phyloP scores from a whole-genome alignment of 2,888 invertebrate genomes.

The Drosophila siamana region DNA sequence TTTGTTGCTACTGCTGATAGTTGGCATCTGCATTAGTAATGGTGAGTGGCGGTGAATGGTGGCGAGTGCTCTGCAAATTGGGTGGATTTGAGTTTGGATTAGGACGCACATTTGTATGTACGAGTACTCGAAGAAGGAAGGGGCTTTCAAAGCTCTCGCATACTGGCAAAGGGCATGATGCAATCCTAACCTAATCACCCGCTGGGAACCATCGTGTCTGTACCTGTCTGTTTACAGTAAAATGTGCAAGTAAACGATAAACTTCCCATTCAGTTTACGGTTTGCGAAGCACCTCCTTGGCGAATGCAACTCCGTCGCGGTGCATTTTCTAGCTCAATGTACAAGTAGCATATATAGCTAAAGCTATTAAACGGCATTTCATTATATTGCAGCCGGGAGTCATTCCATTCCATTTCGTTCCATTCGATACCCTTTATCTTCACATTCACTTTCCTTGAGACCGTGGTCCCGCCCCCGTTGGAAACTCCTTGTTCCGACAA shows the following conservation, averaged over 20 bases:
- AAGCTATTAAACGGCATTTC: constrained; percentile 56
- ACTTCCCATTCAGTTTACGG: constrained; percentile 65
- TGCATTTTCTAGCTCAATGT: constrained; percentile 59
- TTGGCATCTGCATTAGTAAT: constrained; percentile 80
- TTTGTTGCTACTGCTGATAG: constrained; percentile 58
- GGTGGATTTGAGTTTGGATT: constrained; percentile 60
- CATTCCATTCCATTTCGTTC: constrained; percentile 38
- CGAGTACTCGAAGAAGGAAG: not conserved
- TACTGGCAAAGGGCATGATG: not conserved
- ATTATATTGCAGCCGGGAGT: constrained; percentile 32
- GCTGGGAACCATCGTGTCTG: constrained; percentile 5
- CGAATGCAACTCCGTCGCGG: constrained; percentile 15
- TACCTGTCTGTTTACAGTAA: constrained; percentile 15
- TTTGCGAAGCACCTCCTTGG: constrained; percentile 18
- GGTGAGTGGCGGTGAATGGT: constrained; percentile 60
- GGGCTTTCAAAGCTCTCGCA: constrained; percentile 37
- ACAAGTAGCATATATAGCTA: constrained; percentile 54
- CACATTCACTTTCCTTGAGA: constrained; percentile 53
- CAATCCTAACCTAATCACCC: constrained; percentile 1
- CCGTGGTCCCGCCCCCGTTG: constrained; percentile 18
- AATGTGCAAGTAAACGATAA: constrained; percentile 58
- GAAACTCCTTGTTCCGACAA: constrained; percentile 46
- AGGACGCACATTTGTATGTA: not conserved
- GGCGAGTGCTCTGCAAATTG: constrained; percentile 71
- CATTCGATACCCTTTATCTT: constrained; percentile 35